phyloP scores from a whole-genome alignment of 2,888 invertebrate genomes.

The Hydrotaea cyrtoneurina region DNA sequence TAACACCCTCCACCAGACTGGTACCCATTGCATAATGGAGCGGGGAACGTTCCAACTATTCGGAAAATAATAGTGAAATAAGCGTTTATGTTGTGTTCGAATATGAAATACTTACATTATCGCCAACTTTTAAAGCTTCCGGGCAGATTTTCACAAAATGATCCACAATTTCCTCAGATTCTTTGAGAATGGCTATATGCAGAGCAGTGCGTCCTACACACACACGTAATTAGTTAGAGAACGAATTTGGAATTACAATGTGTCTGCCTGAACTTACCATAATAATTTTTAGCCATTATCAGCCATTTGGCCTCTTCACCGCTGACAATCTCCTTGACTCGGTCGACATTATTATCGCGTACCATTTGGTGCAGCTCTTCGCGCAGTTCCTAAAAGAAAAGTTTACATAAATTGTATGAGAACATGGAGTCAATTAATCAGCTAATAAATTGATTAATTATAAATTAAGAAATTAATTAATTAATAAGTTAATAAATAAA shows the following conservation, averaged over 20 bases:
- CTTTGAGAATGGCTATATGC: constrained; percentile 92
- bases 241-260: constrained; percentile 4
- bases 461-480: too few relatives aligned
- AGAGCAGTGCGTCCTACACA: constrained; percentile 87
- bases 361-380: constrained; percentile 89
- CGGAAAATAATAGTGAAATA: too few relatives aligned
- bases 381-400: constrained; percentile 84
- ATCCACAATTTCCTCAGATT: constrained; percentile 90
- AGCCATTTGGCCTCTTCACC: constrained; percentile 77
- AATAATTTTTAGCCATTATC: constrained; percentile 79
- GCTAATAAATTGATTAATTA: too few relatives aligned
- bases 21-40: constrained; percentile 96
- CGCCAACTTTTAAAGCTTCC: constrained; percentile 88
- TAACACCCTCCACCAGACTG: constrained; percentile 90
- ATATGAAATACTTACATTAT: constrained; percentile 92
- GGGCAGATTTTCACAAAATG: constrained; percentile 88
- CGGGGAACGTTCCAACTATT: constrained; percentile 91
- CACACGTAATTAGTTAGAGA: not conserved
- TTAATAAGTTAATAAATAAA: too few relatives aligned
- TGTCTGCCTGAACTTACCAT: constrained; percentile 73
- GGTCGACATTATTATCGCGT: constrained; percentile 84
- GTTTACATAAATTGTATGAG: too few relatives aligned
- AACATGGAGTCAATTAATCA: not conserved
- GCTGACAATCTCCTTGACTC: constrained; percentile 83
- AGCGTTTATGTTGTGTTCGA: too few relatives aligned